Conservation (phyloP, 2,888 invertebrate species). For the Baccha elongata region DNA sequence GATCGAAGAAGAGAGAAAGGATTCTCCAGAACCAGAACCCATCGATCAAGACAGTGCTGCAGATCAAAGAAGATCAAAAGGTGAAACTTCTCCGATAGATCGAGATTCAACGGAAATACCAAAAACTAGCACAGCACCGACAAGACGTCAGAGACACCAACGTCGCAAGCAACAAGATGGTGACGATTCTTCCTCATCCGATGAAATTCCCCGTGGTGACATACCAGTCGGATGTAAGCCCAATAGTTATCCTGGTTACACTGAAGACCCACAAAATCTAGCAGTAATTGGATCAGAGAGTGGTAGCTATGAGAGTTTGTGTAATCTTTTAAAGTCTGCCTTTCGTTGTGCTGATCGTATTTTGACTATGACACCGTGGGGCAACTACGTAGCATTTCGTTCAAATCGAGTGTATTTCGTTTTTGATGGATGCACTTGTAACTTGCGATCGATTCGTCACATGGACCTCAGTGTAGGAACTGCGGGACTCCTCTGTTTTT, state of each 20-base stretch:
- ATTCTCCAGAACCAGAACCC: not conserved
- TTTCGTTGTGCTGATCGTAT: slow-evolving; percentile 80
- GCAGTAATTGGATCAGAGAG: slow-evolving; percentile 80
- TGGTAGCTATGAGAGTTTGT: slow-evolving; percentile 79
- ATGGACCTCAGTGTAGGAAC: slow-evolving; percentile 80
- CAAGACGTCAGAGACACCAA: slow-evolving; percentile 22
- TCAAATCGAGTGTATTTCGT: slow-evolving; percentile 76
- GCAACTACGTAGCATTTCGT: slow-evolving; percentile 80
- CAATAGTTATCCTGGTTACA: slow-evolving; percentile 78
- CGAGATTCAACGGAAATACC: not conserved
- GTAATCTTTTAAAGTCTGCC: slow-evolving; percentile 76
- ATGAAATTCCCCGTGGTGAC: slow-evolving; percentile 42
- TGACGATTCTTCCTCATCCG: slow-evolving; percentile 18
- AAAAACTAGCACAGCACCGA: not conserved
- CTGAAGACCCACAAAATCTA: slow-evolving; percentile 75
- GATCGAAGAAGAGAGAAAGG: not conserved
- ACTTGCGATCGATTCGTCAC: slow-evolving; percentile 79
- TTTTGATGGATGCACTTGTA: slow-evolving; percentile 81
- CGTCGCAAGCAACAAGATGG: slow-evolving; percentile 45
- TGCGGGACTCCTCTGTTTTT: slow-evolving; percentile 78
- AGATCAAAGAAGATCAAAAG: slow-evolving; percentile 5
- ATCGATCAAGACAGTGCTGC: slow-evolving; percentile 2
- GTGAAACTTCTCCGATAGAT: not conserved
- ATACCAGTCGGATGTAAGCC: slow-evolving; percentile 74
- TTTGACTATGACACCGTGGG: slow-evolving; percentile 80